Evolutionary conservation across 1,140 invertebrate genomes (phyloP).

Genomic region (Acromyrmex charruanus): DNA sequence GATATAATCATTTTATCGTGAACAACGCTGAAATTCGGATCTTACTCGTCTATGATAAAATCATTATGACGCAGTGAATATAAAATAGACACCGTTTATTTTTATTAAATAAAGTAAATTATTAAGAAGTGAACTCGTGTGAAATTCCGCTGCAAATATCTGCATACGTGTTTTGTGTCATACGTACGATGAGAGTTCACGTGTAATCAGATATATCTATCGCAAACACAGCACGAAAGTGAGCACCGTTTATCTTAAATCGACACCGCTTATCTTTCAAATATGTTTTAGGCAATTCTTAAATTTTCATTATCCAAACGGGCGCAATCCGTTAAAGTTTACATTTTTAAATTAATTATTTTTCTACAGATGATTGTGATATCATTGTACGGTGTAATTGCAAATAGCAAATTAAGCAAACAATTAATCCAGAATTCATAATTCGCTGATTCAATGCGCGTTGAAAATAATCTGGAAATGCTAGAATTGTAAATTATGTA

Average conservation of each 20-base stretch:
- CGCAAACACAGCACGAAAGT: no score
- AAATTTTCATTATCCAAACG: not conserved
- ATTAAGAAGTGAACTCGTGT: no score
- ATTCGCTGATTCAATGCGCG: constrained; percentile 15
- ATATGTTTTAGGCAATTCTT: not conserved
- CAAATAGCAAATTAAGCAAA: constrained; percentile 1
- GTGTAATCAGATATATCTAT: no score
- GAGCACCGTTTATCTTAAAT: not conserved
- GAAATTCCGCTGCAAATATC: no score
- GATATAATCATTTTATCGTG: not conserved
- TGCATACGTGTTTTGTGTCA: no score
- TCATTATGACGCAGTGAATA: no score
- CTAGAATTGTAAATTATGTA: constrained; percentile 66
- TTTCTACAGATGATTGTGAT: not conserved
- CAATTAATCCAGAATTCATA: constrained; percentile 4
- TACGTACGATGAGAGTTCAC: no score
- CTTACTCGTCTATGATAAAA: no score
- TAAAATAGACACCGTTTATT: no score
- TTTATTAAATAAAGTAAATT: no score
- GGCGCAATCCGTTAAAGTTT: not conserved
- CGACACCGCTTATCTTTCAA: not conserved
- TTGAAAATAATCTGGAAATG: not conserved
- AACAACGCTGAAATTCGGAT: not conserved
- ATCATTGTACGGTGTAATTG: not conserved
- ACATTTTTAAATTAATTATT: not conserved